A percentile compares a stretch with the other conserved stretches of the same genome.
phyloP scores from a whole-genome alignment of 1,140 invertebrate species.

The Aphis craccivora region DNA sequence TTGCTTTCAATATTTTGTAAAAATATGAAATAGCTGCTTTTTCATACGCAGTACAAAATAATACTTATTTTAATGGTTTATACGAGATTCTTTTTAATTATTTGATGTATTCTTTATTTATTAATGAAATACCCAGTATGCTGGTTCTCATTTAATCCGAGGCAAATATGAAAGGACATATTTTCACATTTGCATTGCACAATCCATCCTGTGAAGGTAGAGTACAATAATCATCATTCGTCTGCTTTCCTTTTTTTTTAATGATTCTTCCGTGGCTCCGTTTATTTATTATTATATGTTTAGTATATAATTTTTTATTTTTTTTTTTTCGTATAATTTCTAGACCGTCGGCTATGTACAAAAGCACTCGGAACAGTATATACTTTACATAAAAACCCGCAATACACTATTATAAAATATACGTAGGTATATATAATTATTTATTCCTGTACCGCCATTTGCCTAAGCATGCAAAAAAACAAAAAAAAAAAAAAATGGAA shows the following conservation, averaged over 20 bases:
- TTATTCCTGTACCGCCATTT: constrained; percentile 52
- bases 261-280: constrained; percentile 40
- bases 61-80: constrained; percentile 30
- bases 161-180: constrained; percentile 40
- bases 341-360: constrained; percentile 28
- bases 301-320: neutral
- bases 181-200: constrained; percentile 37
- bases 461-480: constrained; percentile 42
- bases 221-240: constrained; percentile 51
- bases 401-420: constrained; percentile 48
- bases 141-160: constrained; percentile 32
- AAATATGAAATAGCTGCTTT: constrained; percentile 3
- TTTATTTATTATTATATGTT: constrained; percentile 52
- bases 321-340: constrained; percentile 38
- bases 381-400: constrained; percentile 49
- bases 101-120: constrained; percentile 39
- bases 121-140: constrained; percentile 34
- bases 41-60: neutral
- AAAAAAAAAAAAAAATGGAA: constrained; percentile 39
- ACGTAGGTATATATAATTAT: constrained; percentile 50
- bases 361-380: constrained; percentile 48
- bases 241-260: constrained; percentile 38
- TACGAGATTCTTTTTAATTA: constrained; percentile 20
- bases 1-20: neutral
- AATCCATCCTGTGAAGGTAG: constrained; percentile 34